Evolutionary conservation across 2,888 invertebrate genomes (phyloP).

Genomic region (Lasioglossum vierecki): DNA sequence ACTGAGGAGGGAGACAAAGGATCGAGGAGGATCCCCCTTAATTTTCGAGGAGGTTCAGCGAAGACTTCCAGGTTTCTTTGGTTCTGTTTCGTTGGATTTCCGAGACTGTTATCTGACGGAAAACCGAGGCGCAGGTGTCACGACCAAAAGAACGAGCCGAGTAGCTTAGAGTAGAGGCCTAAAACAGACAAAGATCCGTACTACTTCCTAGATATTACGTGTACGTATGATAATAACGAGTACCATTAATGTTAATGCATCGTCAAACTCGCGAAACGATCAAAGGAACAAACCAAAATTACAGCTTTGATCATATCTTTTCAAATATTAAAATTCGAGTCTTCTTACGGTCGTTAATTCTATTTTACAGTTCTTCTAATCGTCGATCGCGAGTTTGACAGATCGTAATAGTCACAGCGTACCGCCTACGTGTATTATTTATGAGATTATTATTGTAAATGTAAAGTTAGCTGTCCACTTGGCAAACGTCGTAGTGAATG

Average conservation of each 20-base stretch:
- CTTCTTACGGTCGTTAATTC: background rate
- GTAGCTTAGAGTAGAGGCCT: constrained; percentile 71
- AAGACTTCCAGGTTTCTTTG: constrained; percentile 1
- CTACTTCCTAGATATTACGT: constrained; percentile 72
- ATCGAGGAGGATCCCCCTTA: background rate
- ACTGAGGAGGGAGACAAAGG: background rate
- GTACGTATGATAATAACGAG: constrained; percentile 65
- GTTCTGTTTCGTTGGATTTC: background rate
- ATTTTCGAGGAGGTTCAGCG: background rate
- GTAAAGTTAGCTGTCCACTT: constrained; percentile 64
- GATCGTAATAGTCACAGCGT: constrained; percentile 47
- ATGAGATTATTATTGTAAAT: constrained; percentile 74
- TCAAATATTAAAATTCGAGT: background rate
- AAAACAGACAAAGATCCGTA: constrained; percentile 61
- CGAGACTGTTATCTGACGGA: background rate
- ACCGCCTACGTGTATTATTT: constrained; percentile 71
- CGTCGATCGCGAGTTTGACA: constrained; percentile 39
- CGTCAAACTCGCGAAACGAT: constrained; percentile 38
- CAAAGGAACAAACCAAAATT: background rate
- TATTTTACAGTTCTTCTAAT: background rate
- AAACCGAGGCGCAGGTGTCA: constrained; percentile 49
- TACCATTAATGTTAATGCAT: constrained; percentile 59
- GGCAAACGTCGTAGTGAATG: constrained; percentile 55
- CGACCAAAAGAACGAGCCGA: constrained; percentile 66
- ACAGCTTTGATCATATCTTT: background rate